Percentiles rank a stretch among this genome's conserved stretches.
These are phyloP conservation scores for Brachypalpus laphriformis DNA, from an alignment of 2,888 invertebrate genomes.

Conservation along the genomic window DNA sequence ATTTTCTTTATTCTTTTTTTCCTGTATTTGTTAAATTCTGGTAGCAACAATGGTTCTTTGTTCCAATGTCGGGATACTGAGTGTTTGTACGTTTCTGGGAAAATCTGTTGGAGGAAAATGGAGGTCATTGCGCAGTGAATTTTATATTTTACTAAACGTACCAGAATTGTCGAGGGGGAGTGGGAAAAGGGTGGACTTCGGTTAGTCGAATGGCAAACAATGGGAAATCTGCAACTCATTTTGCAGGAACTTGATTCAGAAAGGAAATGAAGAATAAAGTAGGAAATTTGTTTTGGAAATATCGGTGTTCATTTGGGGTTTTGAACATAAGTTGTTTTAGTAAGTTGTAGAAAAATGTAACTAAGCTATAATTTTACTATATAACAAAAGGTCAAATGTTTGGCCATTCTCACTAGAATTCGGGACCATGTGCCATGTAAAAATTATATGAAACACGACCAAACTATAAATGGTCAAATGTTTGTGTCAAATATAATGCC, in stretches of 20 bases:
- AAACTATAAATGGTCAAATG: too few species aligned
- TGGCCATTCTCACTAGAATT: too few species aligned
- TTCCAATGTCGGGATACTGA: background rate
- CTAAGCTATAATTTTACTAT: too few species aligned
- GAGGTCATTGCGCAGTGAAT: constrained; percentile 49
- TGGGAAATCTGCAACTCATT: constrained; percentile 13
- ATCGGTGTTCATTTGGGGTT: background rate
- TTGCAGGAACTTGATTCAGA: constrained; percentile 15
- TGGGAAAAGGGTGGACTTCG: background rate
- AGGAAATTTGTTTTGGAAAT: constrained; percentile 25
- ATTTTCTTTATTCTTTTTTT: background rate
- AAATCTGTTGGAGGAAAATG: constrained; percentile 30
- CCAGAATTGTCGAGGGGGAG: background rate
- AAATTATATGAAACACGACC: too few species aligned
- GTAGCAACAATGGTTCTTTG: constrained; percentile 51
- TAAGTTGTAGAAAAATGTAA: background rate
- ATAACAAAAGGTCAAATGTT: too few species aligned
- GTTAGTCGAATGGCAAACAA: background rate
- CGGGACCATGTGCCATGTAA: too few species aligned
- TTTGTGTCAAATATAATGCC: too few species aligned
- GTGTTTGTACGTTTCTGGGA: background rate
- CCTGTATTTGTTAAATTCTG: background rate
- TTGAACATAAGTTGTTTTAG: background rate
- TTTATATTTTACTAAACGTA: background rate
- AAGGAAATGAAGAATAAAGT: background rate